Base-by-base conservation (phyloP, 2,113 vertebrate species). In the Dissostichus mawsoni region DNA sequence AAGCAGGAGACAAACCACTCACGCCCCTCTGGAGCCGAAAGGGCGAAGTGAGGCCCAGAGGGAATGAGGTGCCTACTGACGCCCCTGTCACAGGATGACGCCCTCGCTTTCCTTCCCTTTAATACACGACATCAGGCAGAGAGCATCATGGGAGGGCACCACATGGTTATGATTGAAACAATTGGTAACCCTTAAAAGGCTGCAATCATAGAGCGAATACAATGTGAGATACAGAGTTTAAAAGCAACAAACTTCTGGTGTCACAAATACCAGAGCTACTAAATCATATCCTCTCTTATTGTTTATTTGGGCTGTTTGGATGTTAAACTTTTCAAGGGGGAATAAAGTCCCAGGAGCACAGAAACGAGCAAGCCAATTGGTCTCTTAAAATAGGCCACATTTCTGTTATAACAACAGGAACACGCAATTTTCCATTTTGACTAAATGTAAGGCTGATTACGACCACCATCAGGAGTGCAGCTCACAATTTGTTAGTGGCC, bases 221-320 rank as follows among this genome's bases (percentile, higher is more conserved):
- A 20, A 58, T 65, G 33, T 59, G 25, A 74, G 78, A 82, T 56
- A 69, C 57, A 45, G 50, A 55, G 76, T 41, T 72, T 64, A 17
- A 76, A 62, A 81, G 75, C 73, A 76, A 89, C 55, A 90, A 90
- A 73, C 82, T 72, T 80, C 87, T 67, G 64, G 81, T 85, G 82
- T 88, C 29, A 76, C 48, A 53, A 89, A 90, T 87, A 81, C 85
- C 89, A 89, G 61, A 87, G 74, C 63, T 52, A 20, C 72, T 76
- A 85, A 85, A 90, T 93, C 88, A 92, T 74, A 81, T 91, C 82
- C 86, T 90, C 83, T 68, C 69, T 25, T 83, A 90, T 87, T 89
- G 84, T 92, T 93, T 92, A 86, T 91, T 89, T 89, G 81, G n/a
- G 55, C 85, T 83, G 74, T 86, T 87, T 83, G 78, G 81, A 92